Conservation (phyloP, 2,797 vertebrate genomes). For the Graptemys geographica region DNA sequence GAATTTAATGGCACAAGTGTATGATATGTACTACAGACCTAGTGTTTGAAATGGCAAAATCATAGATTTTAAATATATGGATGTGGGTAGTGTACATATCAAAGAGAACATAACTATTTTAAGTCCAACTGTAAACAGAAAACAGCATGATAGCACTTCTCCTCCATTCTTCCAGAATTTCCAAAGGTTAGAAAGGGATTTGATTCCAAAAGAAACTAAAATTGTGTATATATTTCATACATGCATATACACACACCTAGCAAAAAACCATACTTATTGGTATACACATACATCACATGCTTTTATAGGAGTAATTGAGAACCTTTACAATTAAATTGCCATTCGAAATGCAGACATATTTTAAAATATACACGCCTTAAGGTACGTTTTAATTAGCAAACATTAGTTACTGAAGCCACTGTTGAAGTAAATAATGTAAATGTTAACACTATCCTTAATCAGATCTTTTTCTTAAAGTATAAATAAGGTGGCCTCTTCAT, state of each 20-base stretch:
- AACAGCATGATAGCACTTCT: background rate
- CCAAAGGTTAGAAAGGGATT: background rate
- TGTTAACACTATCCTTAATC: slow-evolving; percentile 62
- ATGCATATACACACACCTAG: slow-evolving; percentile 25
- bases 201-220: slow-evolving; percentile 1
- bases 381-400: slow-evolving; percentile 30
- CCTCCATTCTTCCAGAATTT: slow-evolving; percentile 3
- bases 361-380: background rate
- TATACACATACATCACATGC: background rate
- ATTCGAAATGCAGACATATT: background rate
- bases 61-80: slow-evolving; percentile 32
- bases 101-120: slow-evolving; percentile 47
- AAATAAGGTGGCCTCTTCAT: slow-evolving; percentile 64
- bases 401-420: slow-evolving; percentile 3
- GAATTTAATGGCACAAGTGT: slow-evolving; percentile 92
- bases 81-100: background rate
- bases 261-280: background rate
- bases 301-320: background rate
- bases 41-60: slow-evolving; percentile 57
- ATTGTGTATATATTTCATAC: background rate
- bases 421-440: slow-evolving; percentile 52
- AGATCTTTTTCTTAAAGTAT: slow-evolving; percentile 64
- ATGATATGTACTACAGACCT: slow-evolving; percentile 86
- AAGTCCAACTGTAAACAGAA: background rate
- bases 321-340: background rate